Evolutionary conservation across 2,797 vertebrate genomes (phyloP), one percentile per base, ranked within the genome.

Genomic region (Malurus leucopterus): DNA sequence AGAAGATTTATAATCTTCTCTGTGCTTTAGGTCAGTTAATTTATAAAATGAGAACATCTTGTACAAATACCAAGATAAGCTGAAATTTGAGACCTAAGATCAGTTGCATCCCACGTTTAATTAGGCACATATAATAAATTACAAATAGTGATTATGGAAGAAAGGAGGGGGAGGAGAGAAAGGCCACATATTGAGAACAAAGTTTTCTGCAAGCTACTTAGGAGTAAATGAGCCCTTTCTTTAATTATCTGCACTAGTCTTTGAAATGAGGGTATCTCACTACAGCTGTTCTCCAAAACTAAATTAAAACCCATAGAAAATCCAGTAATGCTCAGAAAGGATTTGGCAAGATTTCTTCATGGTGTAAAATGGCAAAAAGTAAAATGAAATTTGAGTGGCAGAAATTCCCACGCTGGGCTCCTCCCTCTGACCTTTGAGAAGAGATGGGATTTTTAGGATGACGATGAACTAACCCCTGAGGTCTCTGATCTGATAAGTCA

Each of bases 161-260:
- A 84, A 77, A 77, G 72, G 69, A 71, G 62, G 47, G 19, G 68
- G 89, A 86, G 77, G 74, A 75, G 36, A 80, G 29, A 27, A 84
- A 87, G 79, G 55, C 85, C 73, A 84, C 70, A 50, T 86, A 84
- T 36, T 72, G 76, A 40, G 73, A 90, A 87, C 62, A 65, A 94
- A 93, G 75, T 87, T 92, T 94, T 58, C 75, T 88, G 75, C 47
- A 59, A 91, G 72, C 84, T 93, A 65, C 86, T 93, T 72, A 62
- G 15, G 51, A 92, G 34, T 92, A 93, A 95, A 94, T 87, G 90
- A 95, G 76, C 86, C 79, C 41, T 91, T 95, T 86, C 84, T 92
- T 92, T 92, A 92, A 95, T 92, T 91, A 89, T 94, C 90, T 67
- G 34, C 64, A 64, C 51, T 69, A 38, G 63, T 87, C 63, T 83